These are phyloP conservation scores for Dicentrarchus labrax DNA, from an alignment of 2,113 vertebrate species.

Conservation along the genomic window DNA sequence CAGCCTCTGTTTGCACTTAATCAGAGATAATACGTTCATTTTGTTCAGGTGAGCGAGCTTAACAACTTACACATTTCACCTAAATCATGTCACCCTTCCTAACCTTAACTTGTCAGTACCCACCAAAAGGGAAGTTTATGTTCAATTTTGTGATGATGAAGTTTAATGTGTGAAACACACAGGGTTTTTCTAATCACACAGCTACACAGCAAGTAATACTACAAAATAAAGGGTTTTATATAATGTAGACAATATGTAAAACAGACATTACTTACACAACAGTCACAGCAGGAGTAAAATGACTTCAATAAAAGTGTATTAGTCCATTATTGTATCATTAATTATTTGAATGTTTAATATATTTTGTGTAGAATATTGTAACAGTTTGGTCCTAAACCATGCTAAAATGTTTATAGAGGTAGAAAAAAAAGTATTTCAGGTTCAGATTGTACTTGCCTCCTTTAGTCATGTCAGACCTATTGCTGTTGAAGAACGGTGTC, in stretches of 20 bases:
- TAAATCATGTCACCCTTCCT: background rate
- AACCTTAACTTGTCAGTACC: background rate
- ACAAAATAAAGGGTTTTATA: background rate
- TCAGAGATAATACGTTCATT: conserved; percentile 60
- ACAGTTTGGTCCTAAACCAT: background rate
- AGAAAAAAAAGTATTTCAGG: background rate
- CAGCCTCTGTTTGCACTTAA: conserved; percentile 59
- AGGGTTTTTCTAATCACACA: background rate
- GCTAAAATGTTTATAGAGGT: background rate
- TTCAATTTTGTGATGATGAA: background rate
- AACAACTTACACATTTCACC: conserved; percentile 16
- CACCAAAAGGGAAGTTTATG: background rate
- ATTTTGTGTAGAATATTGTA: background rate
- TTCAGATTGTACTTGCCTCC: conserved; percentile 49
- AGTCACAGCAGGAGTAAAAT: background rate
- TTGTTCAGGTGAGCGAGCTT: conserved; percentile 24
- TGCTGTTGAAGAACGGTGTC: conserved; percentile 35
- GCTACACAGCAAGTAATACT: background rate
- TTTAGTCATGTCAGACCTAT: conserved; percentile 29
- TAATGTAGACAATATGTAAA: background rate
- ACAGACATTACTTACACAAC: background rate
- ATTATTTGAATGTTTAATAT: background rate
- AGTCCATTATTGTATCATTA: background rate
- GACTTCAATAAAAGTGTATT: background rate
- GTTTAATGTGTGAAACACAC: background rate